phyloP scores from a whole-genome alignment of 2,113 vertebrate species.

The Bos indicus region DNA sequence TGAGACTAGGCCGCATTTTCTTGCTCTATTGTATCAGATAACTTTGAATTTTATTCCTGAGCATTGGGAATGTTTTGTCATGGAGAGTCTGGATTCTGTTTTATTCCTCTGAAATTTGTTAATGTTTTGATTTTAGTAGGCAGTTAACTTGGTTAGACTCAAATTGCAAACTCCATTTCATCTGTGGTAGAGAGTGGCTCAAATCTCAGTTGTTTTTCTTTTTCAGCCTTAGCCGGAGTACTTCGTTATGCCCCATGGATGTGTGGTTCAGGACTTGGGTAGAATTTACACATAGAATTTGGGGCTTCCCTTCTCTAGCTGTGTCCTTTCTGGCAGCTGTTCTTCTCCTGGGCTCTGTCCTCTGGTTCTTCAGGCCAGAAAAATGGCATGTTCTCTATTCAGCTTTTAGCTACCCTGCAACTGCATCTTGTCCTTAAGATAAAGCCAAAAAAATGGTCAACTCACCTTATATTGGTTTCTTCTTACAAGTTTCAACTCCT shows the following conservation, averaged over 20 bases:
- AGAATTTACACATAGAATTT: not conserved
- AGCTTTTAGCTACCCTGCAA: not conserved
- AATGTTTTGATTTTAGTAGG: not conserved
- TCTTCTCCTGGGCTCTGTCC: not conserved
- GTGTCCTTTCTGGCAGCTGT: not conserved
- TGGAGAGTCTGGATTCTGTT: not conserved
- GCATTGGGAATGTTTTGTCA: not conserved
- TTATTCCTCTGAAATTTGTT: not conserved
- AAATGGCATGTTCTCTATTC: not conserved
- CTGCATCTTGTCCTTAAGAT: not conserved
- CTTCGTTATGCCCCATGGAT: not conserved
- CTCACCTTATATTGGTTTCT: not conserved
- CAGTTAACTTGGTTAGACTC: not conserved
- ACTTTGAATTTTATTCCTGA: slow-evolving; percentile 3
- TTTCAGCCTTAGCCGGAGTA: not conserved
- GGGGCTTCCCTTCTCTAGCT: not conserved
- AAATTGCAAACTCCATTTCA: not conserved
- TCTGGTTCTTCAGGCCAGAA: not conserved
- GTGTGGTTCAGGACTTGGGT: not conserved
- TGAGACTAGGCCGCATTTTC: not conserved
- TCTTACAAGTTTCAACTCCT: not conserved
- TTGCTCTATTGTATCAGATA: not conserved
- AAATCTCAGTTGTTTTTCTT: not conserved
- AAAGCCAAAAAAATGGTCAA: not conserved
- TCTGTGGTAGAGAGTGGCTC: not conserved